Base-by-base conservation (phyloP, 35 echinoderm and acorn worm genomes). In the Ptychodera flava region DNA sequence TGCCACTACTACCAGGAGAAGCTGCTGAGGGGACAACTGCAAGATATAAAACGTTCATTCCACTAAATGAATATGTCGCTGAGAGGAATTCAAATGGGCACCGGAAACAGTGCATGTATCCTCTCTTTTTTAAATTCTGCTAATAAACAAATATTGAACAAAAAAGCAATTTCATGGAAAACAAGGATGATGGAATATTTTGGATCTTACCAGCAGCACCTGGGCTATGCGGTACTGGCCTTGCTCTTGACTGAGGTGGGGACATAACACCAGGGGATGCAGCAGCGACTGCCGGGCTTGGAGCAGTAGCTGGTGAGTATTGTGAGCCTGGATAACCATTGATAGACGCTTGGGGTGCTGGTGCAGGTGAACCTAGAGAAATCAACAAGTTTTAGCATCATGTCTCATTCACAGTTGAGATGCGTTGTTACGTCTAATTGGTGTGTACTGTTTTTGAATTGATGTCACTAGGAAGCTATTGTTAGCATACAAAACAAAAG, bases 221-320 rank as follows among this genome's bases (percentile, higher is more conserved):
- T 28, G 82, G 82, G 12, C 37, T 83, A 35, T 64, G 45, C 22
- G 45, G 45, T 22, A 36, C 0, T 12, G 37, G 82, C 10, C 77
- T 75, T 37, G 88, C 36, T 84, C 86, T 94, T 22, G 80, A 82
- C 89, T 90, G 92, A 28, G 80, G 79, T 29, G 78, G 89, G 0
- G 92, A 79, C 81, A 88, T 87, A 76, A 79, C 85, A 29, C 76
- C 32, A 1, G 85, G 45, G 6, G 45, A 64, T 12, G 45, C 79
- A 76, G 87, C 81, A 29, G 92, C 88, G 1, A 86, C 86, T 30
- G 92, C 79, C 85, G 89, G 92, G 64, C 89, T 90, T 28, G 82
- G 82, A 76, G 92, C 92, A 32, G 91, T 81, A 22, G 92, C 92
- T 77, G 92, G 92, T 79, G 92, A 94, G 32, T 90, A 94, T 81